phyloP scores from a whole-genome alignment of 2,888 invertebrate species.

The Lycophotia porphyrea region DNA sequence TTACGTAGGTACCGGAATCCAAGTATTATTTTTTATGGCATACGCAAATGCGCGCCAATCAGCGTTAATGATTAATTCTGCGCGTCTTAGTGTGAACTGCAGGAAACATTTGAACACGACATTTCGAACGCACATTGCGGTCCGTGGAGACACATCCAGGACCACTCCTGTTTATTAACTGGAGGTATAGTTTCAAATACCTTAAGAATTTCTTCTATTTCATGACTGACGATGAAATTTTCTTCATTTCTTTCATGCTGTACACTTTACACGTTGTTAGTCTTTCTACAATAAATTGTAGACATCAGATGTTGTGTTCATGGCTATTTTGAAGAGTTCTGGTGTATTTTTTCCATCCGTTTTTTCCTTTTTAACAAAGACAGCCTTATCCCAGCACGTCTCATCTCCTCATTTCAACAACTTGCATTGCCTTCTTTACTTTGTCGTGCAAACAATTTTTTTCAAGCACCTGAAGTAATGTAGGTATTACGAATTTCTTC shows the following conservation, averaged over 20 bases:
- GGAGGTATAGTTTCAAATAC: background rate
- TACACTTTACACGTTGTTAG: background rate
- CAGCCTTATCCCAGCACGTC: background rate
- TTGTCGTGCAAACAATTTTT: background rate
- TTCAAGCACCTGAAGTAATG: too few relatives aligned
- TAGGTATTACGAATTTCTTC: background rate
- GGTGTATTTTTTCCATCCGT: background rate
- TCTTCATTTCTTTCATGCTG: background rate
- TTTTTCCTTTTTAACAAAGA: background rate
- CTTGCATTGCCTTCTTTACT: background rate
- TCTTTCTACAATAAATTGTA: background rate
- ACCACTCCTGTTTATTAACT: too few relatives aligned
- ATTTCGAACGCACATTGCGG: too few relatives aligned
- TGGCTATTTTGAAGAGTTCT: background rate
- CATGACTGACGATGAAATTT: background rate
- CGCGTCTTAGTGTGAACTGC: too few relatives aligned
- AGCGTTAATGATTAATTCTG: background rate
- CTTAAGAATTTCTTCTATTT: background rate
- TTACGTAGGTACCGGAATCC: background rate
- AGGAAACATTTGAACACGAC: too few relatives aligned
- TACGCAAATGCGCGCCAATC: background rate
- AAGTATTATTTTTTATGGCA: background rate
- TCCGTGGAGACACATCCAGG: too few relatives aligned
- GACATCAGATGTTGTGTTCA: background rate
- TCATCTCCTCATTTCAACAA: background rate